Percentiles rank a stretch among this genome's conserved stretches.
Conservation (phyloP, 2,113 vertebrate genomes). For the Actenoides lindsayi region DNA sequence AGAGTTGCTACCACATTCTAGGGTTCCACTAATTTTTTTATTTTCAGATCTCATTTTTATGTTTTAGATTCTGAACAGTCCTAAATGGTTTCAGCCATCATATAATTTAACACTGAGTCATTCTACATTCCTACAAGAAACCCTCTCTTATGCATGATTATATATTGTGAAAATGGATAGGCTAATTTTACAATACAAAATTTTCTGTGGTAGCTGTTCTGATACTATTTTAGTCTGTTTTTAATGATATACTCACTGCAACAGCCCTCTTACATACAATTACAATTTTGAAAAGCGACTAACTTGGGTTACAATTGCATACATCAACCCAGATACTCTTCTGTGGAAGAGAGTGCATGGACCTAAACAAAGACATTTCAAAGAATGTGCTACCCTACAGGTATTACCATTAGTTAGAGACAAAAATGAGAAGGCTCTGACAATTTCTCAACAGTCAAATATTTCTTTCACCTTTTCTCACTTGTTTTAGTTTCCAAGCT, state of each 20-base stretch:
- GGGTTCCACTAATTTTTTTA: background rate
- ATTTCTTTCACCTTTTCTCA: background rate
- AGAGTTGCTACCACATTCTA: background rate
- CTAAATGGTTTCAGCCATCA: constrained; percentile 55
- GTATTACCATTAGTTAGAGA: background rate
- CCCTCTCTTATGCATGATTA: constrained; percentile 77
- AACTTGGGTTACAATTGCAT: constrained; percentile 59
- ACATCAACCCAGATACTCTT: background rate
- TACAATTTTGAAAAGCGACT: constrained; percentile 66
- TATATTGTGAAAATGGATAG: constrained; percentile 70
- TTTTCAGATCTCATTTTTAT: constrained; percentile 16
- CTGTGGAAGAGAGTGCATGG: background rate
- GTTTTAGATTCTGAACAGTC: constrained; percentile 28
- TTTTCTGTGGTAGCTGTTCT: constrained; percentile 60
- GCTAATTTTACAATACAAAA: constrained; percentile 65
- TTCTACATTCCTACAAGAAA: constrained; percentile 61
- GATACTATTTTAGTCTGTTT: constrained; percentile 69
- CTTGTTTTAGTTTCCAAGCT: background rate
- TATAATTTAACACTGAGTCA: constrained; percentile 74
- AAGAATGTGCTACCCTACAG: background rate
- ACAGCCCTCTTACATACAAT: constrained; percentile 58
- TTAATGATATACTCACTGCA: constrained; percentile 70
- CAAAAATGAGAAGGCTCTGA: background rate
- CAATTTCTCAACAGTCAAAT: background rate
- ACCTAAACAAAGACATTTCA: background rate